These are phyloP conservation scores for Cisticola juncidis DNA, from an alignment of 2,113 vertebrate genomes.

Conservation along the genomic window DNA sequence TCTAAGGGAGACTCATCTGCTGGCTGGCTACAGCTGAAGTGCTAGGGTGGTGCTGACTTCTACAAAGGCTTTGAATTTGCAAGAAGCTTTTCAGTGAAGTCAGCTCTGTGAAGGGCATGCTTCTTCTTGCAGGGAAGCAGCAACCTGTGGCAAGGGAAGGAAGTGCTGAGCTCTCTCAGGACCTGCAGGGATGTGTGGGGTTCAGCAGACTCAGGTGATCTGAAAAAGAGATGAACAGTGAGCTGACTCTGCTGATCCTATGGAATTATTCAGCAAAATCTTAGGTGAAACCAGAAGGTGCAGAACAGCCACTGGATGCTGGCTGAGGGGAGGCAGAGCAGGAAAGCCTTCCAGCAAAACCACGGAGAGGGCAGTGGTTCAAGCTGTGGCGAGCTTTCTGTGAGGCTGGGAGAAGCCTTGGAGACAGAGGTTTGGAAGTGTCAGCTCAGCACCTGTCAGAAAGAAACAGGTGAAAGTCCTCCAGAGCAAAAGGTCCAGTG, in stretches of 20 bases:
- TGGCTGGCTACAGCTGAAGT: background rate
- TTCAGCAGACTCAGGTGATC: background rate
- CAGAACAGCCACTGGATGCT: background rate
- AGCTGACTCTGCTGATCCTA: background rate
- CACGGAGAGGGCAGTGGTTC: rapidly evolving
- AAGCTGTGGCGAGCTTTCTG: background rate
- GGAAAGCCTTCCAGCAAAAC: background rate
- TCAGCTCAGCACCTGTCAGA: background rate
- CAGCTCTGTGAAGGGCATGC: background rate
- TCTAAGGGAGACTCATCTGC: background rate
- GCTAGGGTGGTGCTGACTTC: background rate
- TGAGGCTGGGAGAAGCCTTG: background rate
- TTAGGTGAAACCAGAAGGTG: background rate
- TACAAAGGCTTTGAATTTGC: background rate
- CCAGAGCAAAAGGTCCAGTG: background rate
- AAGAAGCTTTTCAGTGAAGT: background rate
- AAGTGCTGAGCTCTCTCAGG: background rate
- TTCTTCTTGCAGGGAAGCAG: background rate
- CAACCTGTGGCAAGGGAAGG: background rate
- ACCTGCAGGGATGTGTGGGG: background rate
- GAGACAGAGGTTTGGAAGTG: background rate
- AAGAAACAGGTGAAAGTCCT: background rate
- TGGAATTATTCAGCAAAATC: background rate
- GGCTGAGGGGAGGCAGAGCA: background rate
- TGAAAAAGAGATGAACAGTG: background rate